These are phyloP conservation scores for Coluber constrictor DNA, from an alignment of 2,797 vertebrate species.

Conservation along the genomic window DNA sequence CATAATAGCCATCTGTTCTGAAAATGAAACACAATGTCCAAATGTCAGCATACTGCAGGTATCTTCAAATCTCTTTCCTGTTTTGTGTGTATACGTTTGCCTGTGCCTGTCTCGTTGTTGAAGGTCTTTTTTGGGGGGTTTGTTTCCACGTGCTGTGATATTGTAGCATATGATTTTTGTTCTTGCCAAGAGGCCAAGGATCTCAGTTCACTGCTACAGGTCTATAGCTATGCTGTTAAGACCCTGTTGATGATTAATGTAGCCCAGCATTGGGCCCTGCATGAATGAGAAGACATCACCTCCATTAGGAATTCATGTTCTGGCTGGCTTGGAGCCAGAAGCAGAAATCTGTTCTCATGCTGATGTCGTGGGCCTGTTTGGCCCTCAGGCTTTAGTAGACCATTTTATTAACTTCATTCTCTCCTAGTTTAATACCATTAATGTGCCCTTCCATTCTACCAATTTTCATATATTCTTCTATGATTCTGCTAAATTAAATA, in stretches of 20 bases:
- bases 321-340: conserved; percentile 42
- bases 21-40: conserved; percentile 58
- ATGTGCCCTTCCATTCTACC: neutral
- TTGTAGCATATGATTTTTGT: conserved; percentile 54
- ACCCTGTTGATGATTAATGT: conserved; percentile 41
- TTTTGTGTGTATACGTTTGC: neutral
- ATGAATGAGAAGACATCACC: conserved; percentile 28
- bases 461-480: conserved; percentile 31
- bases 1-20: conserved; percentile 60
- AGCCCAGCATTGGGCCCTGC: conserved; percentile 6
- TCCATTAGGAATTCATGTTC: conserved; percentile 44
- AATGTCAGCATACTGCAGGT: conserved; percentile 57
- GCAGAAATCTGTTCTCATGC: conserved; percentile 37
- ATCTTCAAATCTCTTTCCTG: conserved; percentile 46
- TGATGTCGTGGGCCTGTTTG: conserved; percentile 28
- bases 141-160: conserved; percentile 55
- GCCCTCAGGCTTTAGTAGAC: conserved; percentile 11
- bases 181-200: conserved; percentile 53
- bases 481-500: conserved; percentile 21
- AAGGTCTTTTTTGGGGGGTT: conserved; percentile 19
- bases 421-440: conserved; percentile 2
- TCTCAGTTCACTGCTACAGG: conserved; percentile 45
- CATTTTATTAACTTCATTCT: neutral
- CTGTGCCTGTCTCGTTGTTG: conserved; percentile 34
- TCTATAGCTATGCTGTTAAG: conserved; percentile 39